phyloP scores from a whole-genome alignment of 2,888 invertebrate species.

The Nymphalis c-album region DNA sequence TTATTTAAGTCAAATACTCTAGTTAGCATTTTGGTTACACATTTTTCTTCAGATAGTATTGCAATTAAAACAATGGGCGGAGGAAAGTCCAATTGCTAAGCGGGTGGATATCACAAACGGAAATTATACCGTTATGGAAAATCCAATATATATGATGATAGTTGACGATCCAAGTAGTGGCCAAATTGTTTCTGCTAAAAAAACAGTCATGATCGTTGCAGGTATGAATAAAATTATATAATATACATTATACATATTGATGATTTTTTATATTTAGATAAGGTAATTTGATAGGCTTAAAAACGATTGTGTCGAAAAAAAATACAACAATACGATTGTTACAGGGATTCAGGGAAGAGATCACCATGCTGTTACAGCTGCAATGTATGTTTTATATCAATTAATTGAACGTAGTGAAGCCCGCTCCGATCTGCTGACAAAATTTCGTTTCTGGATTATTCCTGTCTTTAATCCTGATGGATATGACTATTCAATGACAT shows the following conservation, averaged over 20 bases:
- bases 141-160: slow-evolving; percentile 73
- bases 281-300: background rate
- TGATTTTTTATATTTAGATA: background rate
- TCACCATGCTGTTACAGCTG: slow-evolving; percentile 71
- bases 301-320: too few species aligned
- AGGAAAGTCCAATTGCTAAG: slow-evolving; percentile 67
- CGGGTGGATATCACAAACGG: slow-evolving; percentile 68
- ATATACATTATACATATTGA: background rate
- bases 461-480: slow-evolving; percentile 77
- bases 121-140: slow-evolving; percentile 71
- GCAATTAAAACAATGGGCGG: slow-evolving; percentile 68
- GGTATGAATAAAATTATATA: slow-evolving; percentile 46
- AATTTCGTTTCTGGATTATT: slow-evolving; percentile 72
- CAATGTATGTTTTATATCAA: slow-evolving; percentile 70
- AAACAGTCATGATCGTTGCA: slow-evolving; percentile 71
- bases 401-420: slow-evolving; percentile 65
- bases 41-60: slow-evolving; percentile 53
- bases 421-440: slow-evolving; percentile 61
- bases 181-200: slow-evolving; percentile 67
- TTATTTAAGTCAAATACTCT: too few species aligned
- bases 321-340: background rate
- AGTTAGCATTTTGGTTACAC: background rate
- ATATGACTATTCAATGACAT: slow-evolving; percentile 74
- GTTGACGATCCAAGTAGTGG: slow-evolving; percentile 74
- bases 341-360: slow-evolving; percentile 75